Evolutionary conservation across 2,797 vertebrate species (phyloP).

Genomic region (Cyclura pinguis): DNA sequence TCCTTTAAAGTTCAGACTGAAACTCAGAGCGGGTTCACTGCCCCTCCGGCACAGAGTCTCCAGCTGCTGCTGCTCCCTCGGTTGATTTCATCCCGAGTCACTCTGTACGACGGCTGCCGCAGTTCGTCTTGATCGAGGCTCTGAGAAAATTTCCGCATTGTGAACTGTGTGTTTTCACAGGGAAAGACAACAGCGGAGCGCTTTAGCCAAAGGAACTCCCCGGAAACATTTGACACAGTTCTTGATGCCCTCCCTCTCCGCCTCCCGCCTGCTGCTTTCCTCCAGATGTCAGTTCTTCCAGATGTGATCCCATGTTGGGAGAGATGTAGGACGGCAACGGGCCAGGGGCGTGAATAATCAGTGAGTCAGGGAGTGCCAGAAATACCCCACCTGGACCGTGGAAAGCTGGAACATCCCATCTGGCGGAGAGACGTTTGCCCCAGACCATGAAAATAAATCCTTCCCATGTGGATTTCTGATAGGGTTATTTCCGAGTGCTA

Average conservation of each 20-base stretch:
- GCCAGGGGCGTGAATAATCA: not conserved
- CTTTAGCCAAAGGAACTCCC: conserved; percentile 4
- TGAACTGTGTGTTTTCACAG: fast-evolving
- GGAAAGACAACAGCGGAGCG: not conserved
- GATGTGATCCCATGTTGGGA: not conserved
- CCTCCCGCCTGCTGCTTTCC: not conserved
- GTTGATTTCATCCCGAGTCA: no score
- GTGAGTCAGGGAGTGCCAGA: not conserved
- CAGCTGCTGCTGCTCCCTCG: no score
- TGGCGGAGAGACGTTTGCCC: not conserved
- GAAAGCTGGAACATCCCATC: not conserved
- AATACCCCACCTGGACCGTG: not conserved
- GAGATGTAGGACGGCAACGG: not conserved
- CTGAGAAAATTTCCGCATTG: fast-evolving
- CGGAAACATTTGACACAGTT: not conserved
- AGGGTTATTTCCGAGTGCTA: conserved; percentile 5
- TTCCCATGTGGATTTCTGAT: not conserved
- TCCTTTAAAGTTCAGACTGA: no score
- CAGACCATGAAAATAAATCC: not conserved
- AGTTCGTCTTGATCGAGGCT: fast-evolving
- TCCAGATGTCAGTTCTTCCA: conserved; percentile 44
- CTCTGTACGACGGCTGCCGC: no score
- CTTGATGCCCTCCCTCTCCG: fast-evolving
- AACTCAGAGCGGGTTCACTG: no score
- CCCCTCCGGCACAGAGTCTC: no score